Percentiles rank a stretch among this genome's conserved stretches.
Evolutionary conservation across 2,797 vertebrate genomes (phyloP).

Genomic region (Jordanella pulchra): DNA sequence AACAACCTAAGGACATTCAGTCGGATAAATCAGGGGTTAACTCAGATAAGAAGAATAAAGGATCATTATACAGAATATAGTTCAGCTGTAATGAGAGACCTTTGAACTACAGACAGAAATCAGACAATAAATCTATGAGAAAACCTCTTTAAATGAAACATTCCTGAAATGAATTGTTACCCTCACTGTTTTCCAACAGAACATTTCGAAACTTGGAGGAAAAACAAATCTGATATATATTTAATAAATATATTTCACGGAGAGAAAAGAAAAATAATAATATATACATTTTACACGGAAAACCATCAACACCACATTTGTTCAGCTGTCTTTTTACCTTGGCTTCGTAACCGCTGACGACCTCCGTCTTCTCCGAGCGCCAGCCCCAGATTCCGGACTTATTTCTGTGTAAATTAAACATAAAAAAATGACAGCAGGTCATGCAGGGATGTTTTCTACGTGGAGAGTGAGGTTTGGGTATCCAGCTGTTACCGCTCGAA

Average conservation of each 20-base stretch:
- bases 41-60: background rate
- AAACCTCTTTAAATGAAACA: no score
- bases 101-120: background rate
- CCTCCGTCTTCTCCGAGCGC: constrained; percentile 94
- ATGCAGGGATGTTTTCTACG: background rate
- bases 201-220: background rate
- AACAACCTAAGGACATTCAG: no score
- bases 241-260: no score
- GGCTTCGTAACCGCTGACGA: constrained; percentile 93
- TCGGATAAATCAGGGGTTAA: background rate
- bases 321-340: constrained; percentile 76
- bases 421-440: background rate
- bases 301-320: no score
- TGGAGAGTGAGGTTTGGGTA: background rate
- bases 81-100: background rate
- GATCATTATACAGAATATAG: background rate
- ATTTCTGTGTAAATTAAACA: constrained; percentile 79
- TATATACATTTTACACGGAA: no score
- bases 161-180: background rate
- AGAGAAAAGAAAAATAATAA: no score
- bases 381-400: constrained; percentile 98
- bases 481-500: constrained; percentile 87
- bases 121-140: no score
- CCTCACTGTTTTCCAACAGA: background rate
- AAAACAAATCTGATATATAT: background rate